Conservation (phyloP, 2,888 invertebrate genomes). For the Minunthozetes semirufus region DNA sequence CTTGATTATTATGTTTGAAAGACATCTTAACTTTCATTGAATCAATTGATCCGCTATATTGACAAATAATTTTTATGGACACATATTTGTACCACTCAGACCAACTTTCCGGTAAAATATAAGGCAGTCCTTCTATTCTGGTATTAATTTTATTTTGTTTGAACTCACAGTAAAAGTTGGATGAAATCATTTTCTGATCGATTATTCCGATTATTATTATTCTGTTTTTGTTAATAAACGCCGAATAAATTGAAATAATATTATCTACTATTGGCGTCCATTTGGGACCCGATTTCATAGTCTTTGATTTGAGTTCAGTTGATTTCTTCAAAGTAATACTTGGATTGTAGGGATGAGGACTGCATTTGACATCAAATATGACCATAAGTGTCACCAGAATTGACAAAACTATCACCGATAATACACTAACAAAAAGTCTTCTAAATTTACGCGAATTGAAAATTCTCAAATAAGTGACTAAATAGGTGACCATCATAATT, state of each 20-base stretch:
- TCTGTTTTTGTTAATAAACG: not conserved
- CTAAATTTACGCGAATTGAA: not conserved
- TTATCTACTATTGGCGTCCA: conserved; percentile 18
- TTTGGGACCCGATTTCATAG: not conserved
- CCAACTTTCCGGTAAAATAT: not conserved
- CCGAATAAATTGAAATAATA: conserved; percentile 16
- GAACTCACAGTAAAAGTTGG: not conserved
- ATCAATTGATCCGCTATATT: too few species aligned
- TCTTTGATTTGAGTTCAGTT: not conserved
- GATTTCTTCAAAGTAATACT: not conserved
- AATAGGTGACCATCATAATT: not conserved
- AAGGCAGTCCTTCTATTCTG: not conserved
- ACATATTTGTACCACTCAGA: not conserved
- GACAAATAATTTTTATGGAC: not conserved
- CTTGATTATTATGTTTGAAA: not conserved
- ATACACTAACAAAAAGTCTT: not conserved
- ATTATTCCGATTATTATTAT: not conserved
- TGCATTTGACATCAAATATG: not conserved
- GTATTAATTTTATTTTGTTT: not conserved
- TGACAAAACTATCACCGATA: not conserved
- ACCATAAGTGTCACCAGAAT: not conserved
- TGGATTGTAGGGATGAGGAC: not conserved
- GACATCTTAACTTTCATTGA: not conserved
- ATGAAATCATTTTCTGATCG: not conserved
- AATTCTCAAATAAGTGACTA: not conserved